Conservation (phyloP, 2,888 invertebrate species). For the Anthophora plumipes region DNA sequence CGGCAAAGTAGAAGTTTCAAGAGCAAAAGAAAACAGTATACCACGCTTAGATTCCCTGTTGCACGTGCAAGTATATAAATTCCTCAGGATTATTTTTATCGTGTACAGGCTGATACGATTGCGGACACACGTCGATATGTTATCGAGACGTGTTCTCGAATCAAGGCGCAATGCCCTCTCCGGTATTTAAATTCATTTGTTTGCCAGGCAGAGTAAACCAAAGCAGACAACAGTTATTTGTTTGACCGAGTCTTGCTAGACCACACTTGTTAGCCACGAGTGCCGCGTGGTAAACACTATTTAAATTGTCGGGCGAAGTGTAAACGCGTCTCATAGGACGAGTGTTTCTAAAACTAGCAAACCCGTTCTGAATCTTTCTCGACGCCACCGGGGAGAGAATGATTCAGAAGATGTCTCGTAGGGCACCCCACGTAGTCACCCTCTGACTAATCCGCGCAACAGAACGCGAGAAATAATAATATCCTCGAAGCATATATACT, state of each 20-base stretch:
- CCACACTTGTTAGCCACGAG: slow-evolving; percentile 49
- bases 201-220: slow-evolving; percentile 16
- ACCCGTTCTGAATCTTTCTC: slow-evolving; percentile 35
- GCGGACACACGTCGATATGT: slow-evolving; percentile 12
- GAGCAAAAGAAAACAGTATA: background rate
- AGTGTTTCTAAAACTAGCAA: slow-evolving; percentile 54
- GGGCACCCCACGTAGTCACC: slow-evolving; percentile 68
- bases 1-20: background rate
- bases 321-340: slow-evolving; percentile 12
- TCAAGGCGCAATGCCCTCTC: slow-evolving; percentile 20
- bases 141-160: slow-evolving; percentile 9
- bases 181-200: slow-evolving; percentile 37
- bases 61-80: background rate
- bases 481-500: background rate
- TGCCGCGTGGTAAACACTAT: slow-evolving; percentile 55
- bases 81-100: background rate
- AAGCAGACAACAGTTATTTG: slow-evolving; percentile 40
- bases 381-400: slow-evolving; percentile 38
- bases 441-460: slow-evolving; percentile 71
- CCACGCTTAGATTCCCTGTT: background rate
- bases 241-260: slow-evolving; percentile 39
- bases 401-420: slow-evolving; percentile 72
- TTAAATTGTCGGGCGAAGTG: slow-evolving; percentile 46
- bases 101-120: background rate
- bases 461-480: slow-evolving; percentile 41